These are phyloP conservation scores for Augochlora pura DNA, from an alignment of 1,140 invertebrate species.

Conservation along the genomic window DNA sequence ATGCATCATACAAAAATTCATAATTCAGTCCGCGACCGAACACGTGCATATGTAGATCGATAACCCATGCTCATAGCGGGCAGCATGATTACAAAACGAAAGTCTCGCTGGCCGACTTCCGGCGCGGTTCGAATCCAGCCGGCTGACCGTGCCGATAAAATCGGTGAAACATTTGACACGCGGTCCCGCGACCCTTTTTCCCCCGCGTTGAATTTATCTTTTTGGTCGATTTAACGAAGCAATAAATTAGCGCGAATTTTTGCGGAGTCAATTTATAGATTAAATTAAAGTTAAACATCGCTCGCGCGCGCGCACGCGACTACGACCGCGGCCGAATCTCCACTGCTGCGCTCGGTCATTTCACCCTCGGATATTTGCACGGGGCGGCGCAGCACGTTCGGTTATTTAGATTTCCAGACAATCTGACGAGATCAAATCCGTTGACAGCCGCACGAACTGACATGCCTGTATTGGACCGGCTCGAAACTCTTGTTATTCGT, in stretches of 20 bases:
- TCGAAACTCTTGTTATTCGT: background rate
- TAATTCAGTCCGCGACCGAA: no score
- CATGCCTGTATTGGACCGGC: background rate
- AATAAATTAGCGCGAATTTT: slow-evolving; percentile 21
- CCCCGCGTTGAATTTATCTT: slow-evolving; percentile 19
- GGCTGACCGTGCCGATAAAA: background rate
- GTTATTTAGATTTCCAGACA: slow-evolving; percentile 13
- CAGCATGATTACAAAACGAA: background rate
- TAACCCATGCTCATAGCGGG: background rate
- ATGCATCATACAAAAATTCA: no score
- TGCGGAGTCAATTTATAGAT: background rate
- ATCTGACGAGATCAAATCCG: slow-evolving; percentile 3
- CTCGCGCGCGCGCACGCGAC: no score
- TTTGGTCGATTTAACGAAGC: slow-evolving; percentile 15
- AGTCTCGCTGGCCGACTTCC: background rate
- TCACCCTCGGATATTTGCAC: slow-evolving; percentile 14
- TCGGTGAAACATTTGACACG: slow-evolving; percentile 24
- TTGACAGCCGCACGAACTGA: background rate
- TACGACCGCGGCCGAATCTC: background rate
- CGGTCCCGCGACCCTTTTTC: background rate
- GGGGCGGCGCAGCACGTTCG: background rate
- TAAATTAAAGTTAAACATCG: slow-evolving; percentile 46
- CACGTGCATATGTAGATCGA: no score
- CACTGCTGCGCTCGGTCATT: slow-evolving; percentile 1
- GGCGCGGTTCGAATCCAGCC: background rate